Conservation (phyloP, 1,140 invertebrate species). For the Choristoneura fumiferana region DNA sequence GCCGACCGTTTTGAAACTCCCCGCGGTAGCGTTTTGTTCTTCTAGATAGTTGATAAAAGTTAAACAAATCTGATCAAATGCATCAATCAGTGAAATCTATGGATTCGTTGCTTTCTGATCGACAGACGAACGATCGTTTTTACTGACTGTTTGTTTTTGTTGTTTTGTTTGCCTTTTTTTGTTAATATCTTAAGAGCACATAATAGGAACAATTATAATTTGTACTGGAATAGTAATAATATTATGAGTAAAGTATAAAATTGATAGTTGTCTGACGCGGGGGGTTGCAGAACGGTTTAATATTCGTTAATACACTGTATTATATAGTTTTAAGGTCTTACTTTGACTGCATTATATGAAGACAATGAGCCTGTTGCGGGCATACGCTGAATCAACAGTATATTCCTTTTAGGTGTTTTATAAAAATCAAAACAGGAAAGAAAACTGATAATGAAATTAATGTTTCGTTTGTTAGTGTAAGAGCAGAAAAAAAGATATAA, state of each 20-base stretch:
- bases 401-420: background rate
- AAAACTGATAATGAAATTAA: too few relatives aligned
- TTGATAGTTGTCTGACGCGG: constrained; percentile 33
- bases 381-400: background rate
- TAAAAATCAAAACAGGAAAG: too few relatives aligned
- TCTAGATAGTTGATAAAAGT: too few relatives aligned
- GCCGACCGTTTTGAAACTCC: background rate
- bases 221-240: constrained; percentile 48
- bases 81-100: background rate
- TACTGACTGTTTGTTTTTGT: too few relatives aligned
- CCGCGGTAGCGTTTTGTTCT: background rate
- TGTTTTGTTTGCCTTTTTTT: constrained; percentile 37
- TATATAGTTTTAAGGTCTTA: constrained; percentile 54
- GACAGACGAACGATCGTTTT: too few relatives aligned
- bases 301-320: constrained; percentile 43
- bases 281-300: constrained; percentile 19
- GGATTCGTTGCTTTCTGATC: too few relatives aligned
- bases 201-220: constrained; percentile 34
- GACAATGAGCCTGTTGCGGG: constrained; percentile 19
- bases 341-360: constrained; percentile 27
- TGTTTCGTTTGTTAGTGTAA: too few relatives aligned
- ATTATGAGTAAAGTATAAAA: constrained; percentile 49
- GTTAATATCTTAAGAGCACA: constrained; percentile 26
- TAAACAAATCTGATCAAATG: too few relatives aligned
- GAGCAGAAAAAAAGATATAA: too few relatives aligned